Base-by-base conservation (phyloP, 2,797 vertebrate species). In the Siniperca scherzeri region DNA sequence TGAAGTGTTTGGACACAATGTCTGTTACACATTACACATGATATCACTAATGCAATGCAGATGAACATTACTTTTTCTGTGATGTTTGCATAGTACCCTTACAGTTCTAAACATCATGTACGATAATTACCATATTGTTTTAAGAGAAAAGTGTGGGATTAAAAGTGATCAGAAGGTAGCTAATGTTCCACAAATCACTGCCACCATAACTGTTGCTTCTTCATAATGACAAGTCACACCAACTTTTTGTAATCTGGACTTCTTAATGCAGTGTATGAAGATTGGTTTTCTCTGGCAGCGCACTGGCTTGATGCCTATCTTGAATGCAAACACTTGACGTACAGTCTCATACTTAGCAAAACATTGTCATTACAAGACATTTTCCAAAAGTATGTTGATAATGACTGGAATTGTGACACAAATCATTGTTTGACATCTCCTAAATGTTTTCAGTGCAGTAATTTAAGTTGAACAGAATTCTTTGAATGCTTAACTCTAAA, bases 291-390 rank as follows among this genome's bases (percentile, higher is more conserved):
- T 68, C 44, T 44, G 44, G 38, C 60, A 57, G 13, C 3, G 4
- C 59, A 44, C 33, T 21, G 38, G 33, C 42, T 59, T 19, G 1
- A 52, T 5, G n/a, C n/a, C n/a, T 6, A 38, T 36, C 44, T 40
- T 27, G 21, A 71, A 4, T 72, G 38, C 1, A 36, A 50, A 57
- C 50, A 53, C 38, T 2, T 62, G 9, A 68, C 19, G 0, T 3
- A 12, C 38, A 38, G 65, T 66, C 40, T 70, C 53, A 64, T 16
- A 60, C 19, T 50, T 27, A 8, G 10, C 19, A 21, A 82, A 86
- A 70, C 36, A 64, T 44, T 50, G 36, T 82, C 42, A 82, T 79
- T 80, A 77, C 13, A 6, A 67, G n/a, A 59, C 53, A 59, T 65
- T 77, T 79, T 42, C 42, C 27, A 68, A 56, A 84, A 55, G 48